phyloP scores from a whole-genome alignment of 2,113 vertebrate species.

The Xenopus borealis region DNA sequence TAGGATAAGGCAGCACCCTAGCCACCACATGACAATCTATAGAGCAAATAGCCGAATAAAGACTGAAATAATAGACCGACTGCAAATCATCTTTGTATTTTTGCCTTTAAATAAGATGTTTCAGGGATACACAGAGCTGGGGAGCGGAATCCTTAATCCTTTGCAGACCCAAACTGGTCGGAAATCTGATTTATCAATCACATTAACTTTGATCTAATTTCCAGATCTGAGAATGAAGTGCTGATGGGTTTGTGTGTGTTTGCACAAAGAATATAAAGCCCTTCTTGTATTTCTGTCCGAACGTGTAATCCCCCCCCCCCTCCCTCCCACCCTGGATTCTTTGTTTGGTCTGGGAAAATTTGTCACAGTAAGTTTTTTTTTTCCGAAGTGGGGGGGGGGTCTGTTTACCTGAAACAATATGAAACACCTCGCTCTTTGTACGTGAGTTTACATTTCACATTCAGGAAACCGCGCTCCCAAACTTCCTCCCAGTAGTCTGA shows the following conservation, averaged over 20 bases:
- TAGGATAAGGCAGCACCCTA: too few relatives aligned
- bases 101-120: too few relatives aligned
- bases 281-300: background rate
- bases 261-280: background rate
- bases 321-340: background rate
- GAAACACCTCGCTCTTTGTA: conserved; percentile 57
- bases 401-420: conserved; percentile 62
- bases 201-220: conserved; percentile 4
- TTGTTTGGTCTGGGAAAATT: conserved; percentile 53
- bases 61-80: too few relatives aligned
- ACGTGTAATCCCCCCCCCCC: background rate
- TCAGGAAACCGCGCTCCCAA: conserved; percentile 68
- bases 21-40: too few relatives aligned
- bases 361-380: conserved; percentile 40
- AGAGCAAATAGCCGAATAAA: too few relatives aligned
- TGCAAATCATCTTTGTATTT: too few relatives aligned
- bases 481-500: conserved; percentile 67
- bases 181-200: conserved; percentile 26
- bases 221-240: conserved; percentile 8
- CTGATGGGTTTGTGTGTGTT: background rate
- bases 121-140: too few relatives aligned
- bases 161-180: too few relatives aligned
- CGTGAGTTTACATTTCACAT: conserved; percentile 61
- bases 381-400: conserved; percentile 11
- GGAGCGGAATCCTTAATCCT: too few relatives aligned